Evolutionary conservation across 1,140 invertebrate species (phyloP).

Genomic region (Maniola jurtina): DNA sequence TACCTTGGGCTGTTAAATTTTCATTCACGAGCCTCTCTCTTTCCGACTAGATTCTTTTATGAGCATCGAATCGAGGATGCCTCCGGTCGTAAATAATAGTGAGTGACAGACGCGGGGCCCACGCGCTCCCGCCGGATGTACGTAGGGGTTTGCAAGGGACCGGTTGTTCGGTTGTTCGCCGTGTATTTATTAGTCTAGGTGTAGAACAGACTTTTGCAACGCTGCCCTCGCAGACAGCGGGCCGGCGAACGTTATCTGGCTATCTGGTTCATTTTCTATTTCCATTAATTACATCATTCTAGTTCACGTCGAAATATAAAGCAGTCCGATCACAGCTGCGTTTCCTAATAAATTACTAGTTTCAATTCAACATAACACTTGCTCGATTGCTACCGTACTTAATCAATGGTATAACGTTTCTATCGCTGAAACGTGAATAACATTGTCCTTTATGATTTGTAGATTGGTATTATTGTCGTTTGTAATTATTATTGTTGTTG

Average conservation of each 20-base stretch:
- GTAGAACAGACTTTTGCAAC: slow-evolving; percentile 66
- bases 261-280: slow-evolving; percentile 69
- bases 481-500: slow-evolving; percentile 24
- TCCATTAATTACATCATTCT: slow-evolving; percentile 72
- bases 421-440: slow-evolving; percentile 49
- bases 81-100: slow-evolving; percentile 58
- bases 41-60: slow-evolving; percentile 39
- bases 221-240: slow-evolving; percentile 65
- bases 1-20: slow-evolving; percentile 29
- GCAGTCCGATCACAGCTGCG: slow-evolving; percentile 50
- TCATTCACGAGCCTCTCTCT: slow-evolving; percentile 57
- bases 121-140: slow-evolving; percentile 71
- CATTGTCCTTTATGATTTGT: slow-evolving; percentile 38
- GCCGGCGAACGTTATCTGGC: slow-evolving; percentile 62
- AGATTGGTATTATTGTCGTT: slow-evolving; percentile 34
- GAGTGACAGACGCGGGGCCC: slow-evolving; percentile 68
- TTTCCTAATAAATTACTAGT: slow-evolving; percentile 64
- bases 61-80: slow-evolving; percentile 52
- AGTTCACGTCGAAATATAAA: slow-evolving; percentile 55
- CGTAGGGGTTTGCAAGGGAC: slow-evolving; percentile 72
- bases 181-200: slow-evolving; percentile 61
- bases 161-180: slow-evolving; percentile 68
- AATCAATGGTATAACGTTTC: slow-evolving; percentile 51
- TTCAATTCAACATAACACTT: slow-evolving; percentile 54
- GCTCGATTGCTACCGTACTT: slow-evolving; percentile 46